Evolutionary conservation across 1,140 invertebrate species (phyloP).

Genomic region (Anoplophora glabripennis): DNA sequence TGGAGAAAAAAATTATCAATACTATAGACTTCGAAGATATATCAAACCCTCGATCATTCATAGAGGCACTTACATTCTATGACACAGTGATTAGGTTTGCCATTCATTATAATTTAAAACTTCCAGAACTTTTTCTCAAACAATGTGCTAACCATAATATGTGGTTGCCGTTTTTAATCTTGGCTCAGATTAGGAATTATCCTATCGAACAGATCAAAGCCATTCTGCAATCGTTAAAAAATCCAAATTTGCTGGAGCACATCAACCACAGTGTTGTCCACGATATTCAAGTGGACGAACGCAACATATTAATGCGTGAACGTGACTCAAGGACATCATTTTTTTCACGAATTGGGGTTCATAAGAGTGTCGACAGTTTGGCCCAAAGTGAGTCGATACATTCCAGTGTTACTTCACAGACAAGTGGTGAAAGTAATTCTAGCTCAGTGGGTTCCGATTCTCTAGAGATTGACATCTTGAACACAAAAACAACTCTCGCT

Average conservation of each 20-base stretch:
- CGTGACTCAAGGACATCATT: slow-evolving; percentile 43
- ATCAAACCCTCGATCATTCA: slow-evolving; percentile 43
- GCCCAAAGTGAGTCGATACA: slow-evolving; percentile 13
- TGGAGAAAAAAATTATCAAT: slow-evolving; percentile 46
- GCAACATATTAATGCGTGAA: slow-evolving; percentile 35
- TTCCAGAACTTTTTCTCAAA: slow-evolving; percentile 56
- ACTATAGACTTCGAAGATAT: slow-evolving; percentile 37
- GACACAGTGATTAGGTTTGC: slow-evolving; percentile 61
- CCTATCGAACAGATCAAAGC: slow-evolving; percentile 57
- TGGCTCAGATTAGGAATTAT: slow-evolving; percentile 62
- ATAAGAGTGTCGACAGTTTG: slow-evolving; percentile 32
- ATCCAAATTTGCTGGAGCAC: slow-evolving; percentile 54
- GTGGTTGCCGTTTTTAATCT: slow-evolving; percentile 64
- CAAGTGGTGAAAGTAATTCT: slow-evolving; percentile 45
- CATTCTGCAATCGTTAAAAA: slow-evolving; percentile 53
- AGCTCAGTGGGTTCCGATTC: slow-evolving; percentile 36
- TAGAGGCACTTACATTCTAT: slow-evolving; percentile 49
- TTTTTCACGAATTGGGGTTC: slow-evolving; percentile 41
- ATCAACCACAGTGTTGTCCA: slow-evolving; percentile 55
- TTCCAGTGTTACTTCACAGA: slow-evolving; percentile 27
- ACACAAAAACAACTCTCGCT: slow-evolving; percentile 57
- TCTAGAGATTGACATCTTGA: slow-evolving; percentile 40
- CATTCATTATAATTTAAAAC: slow-evolving; percentile 52
- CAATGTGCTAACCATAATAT: slow-evolving; percentile 55
- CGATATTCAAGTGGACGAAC: slow-evolving; percentile 47